Percentiles rank a stretch among this genome's conserved stretches.
Conservation (phyloP, 2,888 invertebrate species). For the Geophilus truncorum region DNA sequence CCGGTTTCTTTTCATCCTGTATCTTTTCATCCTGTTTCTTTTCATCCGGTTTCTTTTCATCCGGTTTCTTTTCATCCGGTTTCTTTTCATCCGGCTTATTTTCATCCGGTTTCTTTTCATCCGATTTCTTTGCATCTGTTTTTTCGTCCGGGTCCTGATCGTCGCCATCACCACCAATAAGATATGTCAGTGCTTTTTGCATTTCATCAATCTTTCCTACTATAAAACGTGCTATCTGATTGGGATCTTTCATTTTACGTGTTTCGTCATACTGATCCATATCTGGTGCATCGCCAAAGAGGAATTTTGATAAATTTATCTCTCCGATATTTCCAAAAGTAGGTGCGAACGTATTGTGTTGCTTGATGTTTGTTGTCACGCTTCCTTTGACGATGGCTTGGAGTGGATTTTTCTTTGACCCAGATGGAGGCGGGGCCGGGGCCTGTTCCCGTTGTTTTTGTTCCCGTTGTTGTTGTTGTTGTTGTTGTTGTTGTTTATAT, state of each 20-base stretch:
- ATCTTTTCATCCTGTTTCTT: too few species aligned
- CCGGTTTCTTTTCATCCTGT: too few species aligned
- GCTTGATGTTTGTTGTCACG: background rate
- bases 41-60: too few species aligned
- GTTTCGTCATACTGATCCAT: background rate
- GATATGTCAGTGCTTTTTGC: background rate
- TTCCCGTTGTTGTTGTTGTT: background rate
- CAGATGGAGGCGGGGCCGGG: too few species aligned
- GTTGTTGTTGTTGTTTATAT: background rate
- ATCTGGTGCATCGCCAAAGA: background rate
- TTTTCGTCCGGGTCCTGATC: background rate
- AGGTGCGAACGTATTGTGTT: background rate
- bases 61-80: too few species aligned
- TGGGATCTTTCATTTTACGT: background rate
- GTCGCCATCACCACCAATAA: background rate
- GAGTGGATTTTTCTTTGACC: background rate
- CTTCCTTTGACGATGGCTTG: background rate
- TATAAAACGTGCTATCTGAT: background rate
- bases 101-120: background rate
- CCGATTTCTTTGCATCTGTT: too few species aligned
- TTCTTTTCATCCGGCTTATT: too few species aligned
- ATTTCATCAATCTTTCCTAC: background rate
- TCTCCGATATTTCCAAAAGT: background rate
- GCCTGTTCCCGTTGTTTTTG: background rate
- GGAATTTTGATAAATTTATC: background rate